Base-by-base conservation (phyloP, 2,888 invertebrate genomes). In the Schizaphis graminum region DNA sequence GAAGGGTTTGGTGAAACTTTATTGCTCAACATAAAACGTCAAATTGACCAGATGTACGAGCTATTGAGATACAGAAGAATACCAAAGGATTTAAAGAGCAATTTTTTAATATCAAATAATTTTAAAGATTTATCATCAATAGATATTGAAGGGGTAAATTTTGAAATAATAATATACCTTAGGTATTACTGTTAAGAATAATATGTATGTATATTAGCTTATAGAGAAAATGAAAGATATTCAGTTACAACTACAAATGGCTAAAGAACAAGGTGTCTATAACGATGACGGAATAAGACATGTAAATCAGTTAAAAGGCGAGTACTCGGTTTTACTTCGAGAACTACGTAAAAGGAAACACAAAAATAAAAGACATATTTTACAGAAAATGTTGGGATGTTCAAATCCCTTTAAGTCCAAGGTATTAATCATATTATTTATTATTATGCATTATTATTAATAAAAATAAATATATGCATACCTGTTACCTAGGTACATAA, bases 61-160 rank as follows among this genome's bases (percentile, higher is more conserved):
- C 95, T 96, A 90, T 95, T 96, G 94, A 96, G 96, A 47, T 96
- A 96, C 95, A 95, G 96, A 26, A 95, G 96, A 77, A 96, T 96
- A 67, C 96, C 96, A 1, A 96, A 96, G n/a, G 96, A 96, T 95
- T 95, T 95, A 85, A 95, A 96, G 67, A 96, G 96, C 88, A 94
- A 94, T n/a, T 95, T 96, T 85, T 95, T 96, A 91, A 4, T 84
- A 84, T 95, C 96, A 91, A 95, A 95, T 92, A 95, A 95, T 57
- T 95, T 95, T 84, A 95, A 95, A 49, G 96, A 96, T 94, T 95
- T 96, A 53, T 95, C 95, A 8, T 95, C 95, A 11, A 95, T 95
- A 11, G 95, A 95, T 28, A 95, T 95, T 4, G 95, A 95, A 94
- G 95, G 95, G 95, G 95, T 95, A 94, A 91, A 47, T 56, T 26